Conservation (phyloP, 2,888 invertebrate species). For the Leucophenga maculata region DNA sequence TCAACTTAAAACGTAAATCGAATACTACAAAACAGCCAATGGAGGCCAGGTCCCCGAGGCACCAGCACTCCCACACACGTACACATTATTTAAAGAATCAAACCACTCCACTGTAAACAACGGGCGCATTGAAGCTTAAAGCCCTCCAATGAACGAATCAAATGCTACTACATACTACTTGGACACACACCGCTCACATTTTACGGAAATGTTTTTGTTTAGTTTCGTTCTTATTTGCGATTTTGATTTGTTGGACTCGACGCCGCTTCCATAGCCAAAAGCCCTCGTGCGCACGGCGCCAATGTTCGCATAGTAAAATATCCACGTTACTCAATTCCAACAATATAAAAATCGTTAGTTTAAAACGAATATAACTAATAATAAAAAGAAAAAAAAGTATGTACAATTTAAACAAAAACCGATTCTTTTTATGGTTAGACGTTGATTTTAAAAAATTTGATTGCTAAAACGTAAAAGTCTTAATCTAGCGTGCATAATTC, state of each 20-base stretch:
- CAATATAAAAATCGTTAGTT: slow-evolving; percentile 63
- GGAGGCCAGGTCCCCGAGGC: neutral
- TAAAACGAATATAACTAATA: slow-evolving; percentile 62
- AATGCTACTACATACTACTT: neutral
- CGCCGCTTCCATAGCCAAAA: slow-evolving; percentile 1
- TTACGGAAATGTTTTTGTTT: too few relatives aligned
- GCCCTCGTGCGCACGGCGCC: too few relatives aligned
- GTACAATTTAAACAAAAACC: slow-evolving; percentile 52
- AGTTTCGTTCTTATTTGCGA: neutral
- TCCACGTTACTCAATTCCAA: slow-evolving; percentile 63
- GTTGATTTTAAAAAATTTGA: neutral
- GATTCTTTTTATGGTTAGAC: neutral
- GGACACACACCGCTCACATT: neutral
- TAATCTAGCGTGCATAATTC: slow-evolving; percentile 71
- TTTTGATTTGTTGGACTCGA: slow-evolving; percentile 12
- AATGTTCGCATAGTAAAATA: slow-evolving; percentile 3
- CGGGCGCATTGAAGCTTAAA: slow-evolving; percentile 11
- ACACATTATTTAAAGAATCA: neutral
- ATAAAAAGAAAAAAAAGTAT: slow-evolving; percentile 47
- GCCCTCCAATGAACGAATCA: neutral
- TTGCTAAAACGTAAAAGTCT: neutral
- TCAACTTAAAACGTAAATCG: neutral
- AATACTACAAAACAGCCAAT: neutral
- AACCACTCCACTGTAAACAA: neutral
- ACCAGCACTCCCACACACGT: neutral